Base-by-base conservation (phyloP, 2,113 vertebrate species). In the Arothron firmamentum region DNA sequence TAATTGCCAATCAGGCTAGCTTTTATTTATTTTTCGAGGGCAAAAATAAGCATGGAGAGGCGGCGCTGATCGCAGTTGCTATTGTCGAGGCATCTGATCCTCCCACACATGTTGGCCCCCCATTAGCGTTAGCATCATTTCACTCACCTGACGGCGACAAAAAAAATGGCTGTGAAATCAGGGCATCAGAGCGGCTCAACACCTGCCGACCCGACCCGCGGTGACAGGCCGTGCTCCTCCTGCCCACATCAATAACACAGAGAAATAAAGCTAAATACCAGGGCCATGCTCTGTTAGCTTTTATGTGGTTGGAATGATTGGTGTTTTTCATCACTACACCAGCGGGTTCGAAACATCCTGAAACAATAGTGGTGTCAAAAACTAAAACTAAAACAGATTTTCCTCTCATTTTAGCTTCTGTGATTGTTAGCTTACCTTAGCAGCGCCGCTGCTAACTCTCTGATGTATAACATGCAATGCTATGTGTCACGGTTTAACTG, bases 241-340 rank as follows among this genome's bases (percentile, higher is more conserved):
- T 52, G 63, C 85, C 79, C 76, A 68, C 86, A 84, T 85, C 87
- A 88, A 87, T 88, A 88, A 84, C 79, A 77, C 76, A 83, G 79
- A 90, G 85, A 89, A 90, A 90, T 88, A 85, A 89, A 88, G 82
- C 84, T 89, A 90, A 91, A 90, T 89, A 89, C 83, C 87, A 89
- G 82, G 34, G 87, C 79, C 79, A 83, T 72, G 88, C 82, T 89
- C 88, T 87, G 88, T 89, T 91, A 90, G 87, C 87, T 88, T 88
- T 89, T 86, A 89, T 88, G 87, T 81, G 80, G 79, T 75, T 80
- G 80, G 83, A 88, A 88, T 89, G 84, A 92, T 90, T 90, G 86
- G 82, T 76, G 87, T 84, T 84, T 83, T 83, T 87, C 88, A 86
- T 86, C 85, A 72, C 82, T 80, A 84, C 87, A 82, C 87, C 82